These are phyloP conservation scores for Mirounga angustirostris DNA, from an alignment of 2,113 vertebrate genomes.

Conservation along the genomic window DNA sequence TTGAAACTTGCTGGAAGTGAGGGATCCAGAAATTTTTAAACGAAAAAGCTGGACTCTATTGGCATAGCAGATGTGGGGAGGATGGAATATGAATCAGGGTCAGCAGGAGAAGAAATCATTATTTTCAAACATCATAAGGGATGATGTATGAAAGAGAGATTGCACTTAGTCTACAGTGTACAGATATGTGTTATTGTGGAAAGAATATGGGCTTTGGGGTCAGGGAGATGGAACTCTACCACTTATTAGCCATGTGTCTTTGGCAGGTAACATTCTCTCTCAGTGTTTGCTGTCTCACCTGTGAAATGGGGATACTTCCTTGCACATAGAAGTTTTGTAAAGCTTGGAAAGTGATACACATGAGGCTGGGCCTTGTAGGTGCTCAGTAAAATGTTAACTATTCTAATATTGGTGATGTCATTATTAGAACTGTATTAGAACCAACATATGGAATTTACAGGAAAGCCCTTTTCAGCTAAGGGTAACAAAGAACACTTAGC, in stretches of 20 bases:
- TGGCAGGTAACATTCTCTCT: not conserved
- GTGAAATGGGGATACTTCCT: not conserved
- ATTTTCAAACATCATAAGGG: not conserved
- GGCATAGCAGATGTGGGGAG: not conserved
- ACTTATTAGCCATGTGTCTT: not conserved
- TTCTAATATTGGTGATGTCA: not conserved
- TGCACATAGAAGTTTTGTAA: not conserved
- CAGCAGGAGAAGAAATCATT: not conserved
- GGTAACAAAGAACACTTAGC: slow-evolving; percentile 10
- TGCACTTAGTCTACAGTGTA: not conserved
- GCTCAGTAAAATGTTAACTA: not conserved
- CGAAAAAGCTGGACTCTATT: not conserved
- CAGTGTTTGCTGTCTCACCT: not conserved
- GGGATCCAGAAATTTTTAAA: not conserved
- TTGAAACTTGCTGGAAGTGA: not conserved
- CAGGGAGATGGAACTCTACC: not conserved
- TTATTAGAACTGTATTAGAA: not conserved
- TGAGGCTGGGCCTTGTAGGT: not conserved
- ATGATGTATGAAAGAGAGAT: not conserved
- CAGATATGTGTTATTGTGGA: not conserved
- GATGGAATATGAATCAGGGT: not conserved
- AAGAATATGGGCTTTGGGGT: not conserved
- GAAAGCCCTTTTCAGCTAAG: slow-evolving; percentile 51
- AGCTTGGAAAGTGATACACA: not conserved
- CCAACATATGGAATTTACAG: not conserved